Percentiles rank a stretch among this genome's conserved stretches.
phyloP scores from a whole-genome alignment of 1,140 invertebrate genomes.

The Maniola jurtina region DNA sequence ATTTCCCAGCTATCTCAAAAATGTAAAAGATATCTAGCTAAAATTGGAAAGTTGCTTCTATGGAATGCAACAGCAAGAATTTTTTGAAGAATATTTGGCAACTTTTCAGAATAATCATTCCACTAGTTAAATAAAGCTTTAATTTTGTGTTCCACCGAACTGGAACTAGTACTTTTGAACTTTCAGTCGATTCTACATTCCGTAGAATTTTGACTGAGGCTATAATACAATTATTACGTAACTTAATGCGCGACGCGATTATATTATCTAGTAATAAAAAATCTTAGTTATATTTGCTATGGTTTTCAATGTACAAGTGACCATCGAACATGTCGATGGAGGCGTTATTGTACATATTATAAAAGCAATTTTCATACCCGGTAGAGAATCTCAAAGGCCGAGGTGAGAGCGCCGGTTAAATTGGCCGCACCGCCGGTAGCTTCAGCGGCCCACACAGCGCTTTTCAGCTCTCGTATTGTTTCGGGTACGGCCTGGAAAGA shows the following conservation, averaged over 20 bases:
- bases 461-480: conserved; percentile 91
- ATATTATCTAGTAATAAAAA: background rate
- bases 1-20: too few relatives aligned
- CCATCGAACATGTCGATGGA: conserved; percentile 15
- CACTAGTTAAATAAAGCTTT: too few relatives aligned
- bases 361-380: conserved; percentile 81
- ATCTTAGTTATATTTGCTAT: background rate
- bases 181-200: too few relatives aligned
- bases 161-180: too few relatives aligned
- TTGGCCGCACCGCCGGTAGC: conserved; percentile 86
- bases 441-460: conserved; percentile 83
- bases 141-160: too few relatives aligned
- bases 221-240: too few relatives aligned
- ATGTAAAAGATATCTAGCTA: too few relatives aligned
- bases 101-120: too few relatives aligned
- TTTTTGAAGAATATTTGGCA: background rate
- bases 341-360: conserved; percentile 13
- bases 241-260: too few relatives aligned
- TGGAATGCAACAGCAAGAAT: too few relatives aligned
- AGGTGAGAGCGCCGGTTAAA: conserved; percentile 92
- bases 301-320: conserved; percentile 4
- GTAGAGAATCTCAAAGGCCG: conserved; percentile 95
- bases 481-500: conserved; percentile 87
- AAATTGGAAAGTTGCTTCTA: background rate
- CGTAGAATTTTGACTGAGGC: too few relatives aligned